Base-by-base conservation (phyloP, 2,113 vertebrate genomes). In the Hyperoodon ampullatus region DNA sequence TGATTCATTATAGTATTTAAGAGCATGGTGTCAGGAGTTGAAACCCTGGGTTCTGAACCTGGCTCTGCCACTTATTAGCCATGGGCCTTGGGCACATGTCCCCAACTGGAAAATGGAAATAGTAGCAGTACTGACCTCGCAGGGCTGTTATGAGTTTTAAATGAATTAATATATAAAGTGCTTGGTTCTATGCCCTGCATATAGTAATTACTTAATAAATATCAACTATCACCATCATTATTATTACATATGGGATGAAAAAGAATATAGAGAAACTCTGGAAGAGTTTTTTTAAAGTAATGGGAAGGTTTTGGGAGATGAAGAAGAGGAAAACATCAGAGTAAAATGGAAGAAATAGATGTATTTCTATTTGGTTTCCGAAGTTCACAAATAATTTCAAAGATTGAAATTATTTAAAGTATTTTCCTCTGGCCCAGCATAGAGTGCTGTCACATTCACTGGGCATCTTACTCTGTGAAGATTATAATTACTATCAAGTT, bases 1-100 rank as follows among this genome's bases (percentile, higher is more conserved):
- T 98, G 90, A 99, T 99, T 89, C n/a, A 90, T 23, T 33, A 47
- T 97, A 98, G 95, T 98, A 98, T 98, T 99, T 98, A 97, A 98
- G 98, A 87, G 98, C 97, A 75, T 98, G 98, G 93, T 94, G 70
- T 98, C 88, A 4, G 98, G 98, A 96, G 98, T 99, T 87, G 58
- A 95, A 84, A 85, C 21, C 58, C 28, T 50, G 47, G 53, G 39
- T 90, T 77, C 68, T 81, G 75, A 94, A 82, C 81, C 33, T 71
- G 50, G 18, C 39, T 87, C 42, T 92, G 47, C 18, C 47, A 23
- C n/a, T 93, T 58, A 58, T 12, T 86, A 90, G 33, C 23, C 14
- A 6, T 5, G 55, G 65, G 66, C 26, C 66, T 84, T 60, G 68
- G 77, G 88, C 61, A 72, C 93, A 88, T 82, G 44, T 85, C 78